Conservation (phyloP, 2,797 vertebrate species). For the Hippopotamyrus pictus region DNA sequence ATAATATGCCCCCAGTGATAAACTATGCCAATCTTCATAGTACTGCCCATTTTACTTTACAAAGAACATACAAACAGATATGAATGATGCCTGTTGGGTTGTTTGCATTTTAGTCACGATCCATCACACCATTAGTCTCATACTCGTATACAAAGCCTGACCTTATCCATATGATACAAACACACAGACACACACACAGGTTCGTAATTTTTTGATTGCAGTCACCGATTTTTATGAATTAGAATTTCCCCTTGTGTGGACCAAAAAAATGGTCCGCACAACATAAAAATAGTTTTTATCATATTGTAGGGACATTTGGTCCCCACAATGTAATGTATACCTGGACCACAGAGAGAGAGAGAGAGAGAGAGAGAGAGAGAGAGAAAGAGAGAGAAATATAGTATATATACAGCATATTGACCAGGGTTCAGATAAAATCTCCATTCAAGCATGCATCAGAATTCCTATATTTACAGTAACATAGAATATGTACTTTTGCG, state of each 20-base stretch:
- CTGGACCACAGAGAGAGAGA: neutral
- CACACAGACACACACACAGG: neutral
- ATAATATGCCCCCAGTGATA: neutral
- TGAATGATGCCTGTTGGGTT: neutral
- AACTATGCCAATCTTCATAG: neutral
- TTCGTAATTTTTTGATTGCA: neutral
- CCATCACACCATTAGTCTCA: neutral
- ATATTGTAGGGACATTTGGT: neutral
- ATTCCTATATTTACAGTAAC: neutral
- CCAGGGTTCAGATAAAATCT: neutral
- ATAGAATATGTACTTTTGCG: neutral
- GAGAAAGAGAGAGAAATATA: neutral
- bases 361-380: no score
- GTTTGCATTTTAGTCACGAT: neutral
- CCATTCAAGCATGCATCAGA: neutral
- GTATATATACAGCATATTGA: neutral
- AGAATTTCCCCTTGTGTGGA: neutral
- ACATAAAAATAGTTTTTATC: neutral
- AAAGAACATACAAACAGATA: neutral
- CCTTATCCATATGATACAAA: neutral
- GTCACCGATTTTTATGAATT: neutral
- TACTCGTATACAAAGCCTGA: neutral
- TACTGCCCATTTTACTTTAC: neutral
- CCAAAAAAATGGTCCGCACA: neutral
- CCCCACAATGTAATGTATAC: neutral